A percentile compares a stretch with the other conserved stretches of the same genome.
These are phyloP conservation scores for Solen grandis DNA, from an alignment of 1,140 invertebrate genomes.

Conservation along the genomic window DNA sequence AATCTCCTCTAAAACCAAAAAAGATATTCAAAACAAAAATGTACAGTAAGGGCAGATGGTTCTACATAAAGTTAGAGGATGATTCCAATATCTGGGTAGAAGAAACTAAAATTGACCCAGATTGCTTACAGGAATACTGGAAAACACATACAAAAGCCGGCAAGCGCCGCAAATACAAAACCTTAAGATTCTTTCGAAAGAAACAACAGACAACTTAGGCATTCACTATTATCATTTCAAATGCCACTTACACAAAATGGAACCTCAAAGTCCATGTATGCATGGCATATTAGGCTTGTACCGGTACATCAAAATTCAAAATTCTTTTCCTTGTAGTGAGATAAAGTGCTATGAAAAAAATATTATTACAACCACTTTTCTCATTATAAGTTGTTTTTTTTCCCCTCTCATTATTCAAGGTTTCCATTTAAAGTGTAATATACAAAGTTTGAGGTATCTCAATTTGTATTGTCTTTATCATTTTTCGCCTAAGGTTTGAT, in stretches of 20 bases:
- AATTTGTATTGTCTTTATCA: not conserved
- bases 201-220: not conserved
- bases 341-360: not conserved
- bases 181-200: not conserved
- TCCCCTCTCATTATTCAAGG: not conserved
- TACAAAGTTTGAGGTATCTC: not conserved
- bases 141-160: not conserved
- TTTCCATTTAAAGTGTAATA: not conserved
- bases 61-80: not conserved
- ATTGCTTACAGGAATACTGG: not conserved
- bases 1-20: not conserved
- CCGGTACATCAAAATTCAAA: not conserved
- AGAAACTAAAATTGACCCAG: not conserved
- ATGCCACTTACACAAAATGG: not conserved
- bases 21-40: not conserved
- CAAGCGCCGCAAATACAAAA: not conserved
- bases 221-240: not conserved
- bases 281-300: not conserved
- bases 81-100: not conserved
- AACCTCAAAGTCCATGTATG: too few species aligned
- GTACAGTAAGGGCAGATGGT: too few species aligned
- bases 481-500: conserved; percentile 2
- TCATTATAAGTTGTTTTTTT: conserved; percentile 16
- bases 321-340: not conserved
- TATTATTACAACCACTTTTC: not conserved